Conservation (phyloP, 2,797 vertebrate genomes). For the Coccyzus lansbergi region DNA sequence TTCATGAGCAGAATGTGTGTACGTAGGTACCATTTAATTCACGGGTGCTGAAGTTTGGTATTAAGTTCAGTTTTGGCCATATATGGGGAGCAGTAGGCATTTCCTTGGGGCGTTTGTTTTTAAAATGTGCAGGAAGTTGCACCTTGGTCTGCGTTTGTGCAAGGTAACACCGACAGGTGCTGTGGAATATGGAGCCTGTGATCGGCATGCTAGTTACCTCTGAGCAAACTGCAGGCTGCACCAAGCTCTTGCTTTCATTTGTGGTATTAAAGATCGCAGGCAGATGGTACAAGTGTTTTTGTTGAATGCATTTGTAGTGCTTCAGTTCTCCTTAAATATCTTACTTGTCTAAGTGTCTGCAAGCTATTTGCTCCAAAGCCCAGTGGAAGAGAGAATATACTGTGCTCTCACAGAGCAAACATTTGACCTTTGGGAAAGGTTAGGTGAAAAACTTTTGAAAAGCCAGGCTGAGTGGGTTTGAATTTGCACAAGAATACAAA, state of each 20-base stretch:
- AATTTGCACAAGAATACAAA: background rate
- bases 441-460: background rate
- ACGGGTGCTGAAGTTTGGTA: fast-evolving
- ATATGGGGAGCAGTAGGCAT: conserved; percentile 37
- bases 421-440: background rate
- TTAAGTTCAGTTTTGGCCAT: conserved; percentile 38
- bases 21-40: background rate
- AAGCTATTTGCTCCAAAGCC: background rate
- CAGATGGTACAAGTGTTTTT: background rate
- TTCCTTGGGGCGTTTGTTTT: conserved; percentile 61
- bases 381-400: background rate
- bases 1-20: fast-evolving
- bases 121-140: conserved; percentile 43
- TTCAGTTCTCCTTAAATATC: background rate
- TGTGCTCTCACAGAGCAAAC: background rate
- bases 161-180: conserved; percentile 7
- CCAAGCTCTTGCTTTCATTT: background rate
- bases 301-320: fast-evolving
- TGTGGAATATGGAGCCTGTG: background rate
- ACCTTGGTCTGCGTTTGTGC: conserved; percentile 33
- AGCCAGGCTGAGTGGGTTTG: background rate
- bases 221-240: fast-evolving
- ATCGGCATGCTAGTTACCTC: fast-evolving
- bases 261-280: fast-evolving
- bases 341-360: background rate